Conservation (phyloP, 2,797 vertebrate genomes). For the Lepus oiostolus region DNA sequence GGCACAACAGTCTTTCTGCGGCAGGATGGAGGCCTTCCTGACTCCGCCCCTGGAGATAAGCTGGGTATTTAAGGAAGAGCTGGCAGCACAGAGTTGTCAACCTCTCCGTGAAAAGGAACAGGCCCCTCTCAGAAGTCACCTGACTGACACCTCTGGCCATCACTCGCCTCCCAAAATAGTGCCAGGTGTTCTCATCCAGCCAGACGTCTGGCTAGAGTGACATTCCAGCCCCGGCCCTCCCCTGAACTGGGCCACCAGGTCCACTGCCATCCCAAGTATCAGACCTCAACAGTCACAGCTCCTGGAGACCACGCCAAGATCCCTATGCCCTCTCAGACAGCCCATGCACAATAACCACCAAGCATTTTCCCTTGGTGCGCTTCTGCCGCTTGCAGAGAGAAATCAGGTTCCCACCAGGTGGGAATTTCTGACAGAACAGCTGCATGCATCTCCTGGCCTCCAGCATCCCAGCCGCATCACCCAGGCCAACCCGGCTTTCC, state of each 20-base stretch:
- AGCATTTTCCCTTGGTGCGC: background rate
- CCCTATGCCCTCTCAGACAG: background rate
- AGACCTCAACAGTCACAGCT: slow-evolving; percentile 19
- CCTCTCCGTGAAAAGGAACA: slow-evolving; percentile 75
- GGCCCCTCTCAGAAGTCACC: slow-evolving; percentile 66
- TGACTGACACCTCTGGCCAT: slow-evolving; percentile 51
- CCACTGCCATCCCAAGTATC: background rate
- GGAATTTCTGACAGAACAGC: slow-evolving; percentile 31
- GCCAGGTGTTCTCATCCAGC: slow-evolving; percentile 66
- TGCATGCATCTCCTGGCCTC: background rate
- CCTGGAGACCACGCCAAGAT: background rate
- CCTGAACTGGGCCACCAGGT: background rate
- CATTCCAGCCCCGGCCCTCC: slow-evolving; percentile 33
- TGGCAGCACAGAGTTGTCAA: slow-evolving; percentile 69
- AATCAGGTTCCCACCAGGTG: background rate
- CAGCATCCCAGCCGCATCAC: background rate
- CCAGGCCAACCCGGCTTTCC: background rate
- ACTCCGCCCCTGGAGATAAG: slow-evolving; percentile 73
- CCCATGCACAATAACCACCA: background rate
- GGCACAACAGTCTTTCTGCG: background rate
- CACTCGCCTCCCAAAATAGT: slow-evolving; percentile 63
- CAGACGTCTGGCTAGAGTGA: slow-evolving; percentile 13
- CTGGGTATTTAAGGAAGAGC: slow-evolving; percentile 62
- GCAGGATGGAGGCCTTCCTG: background rate
- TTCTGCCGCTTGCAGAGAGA: background rate